Evolutionary conservation across 2,113 vertebrate genomes (phyloP).

Genomic region (Panthera tigris): DNA sequence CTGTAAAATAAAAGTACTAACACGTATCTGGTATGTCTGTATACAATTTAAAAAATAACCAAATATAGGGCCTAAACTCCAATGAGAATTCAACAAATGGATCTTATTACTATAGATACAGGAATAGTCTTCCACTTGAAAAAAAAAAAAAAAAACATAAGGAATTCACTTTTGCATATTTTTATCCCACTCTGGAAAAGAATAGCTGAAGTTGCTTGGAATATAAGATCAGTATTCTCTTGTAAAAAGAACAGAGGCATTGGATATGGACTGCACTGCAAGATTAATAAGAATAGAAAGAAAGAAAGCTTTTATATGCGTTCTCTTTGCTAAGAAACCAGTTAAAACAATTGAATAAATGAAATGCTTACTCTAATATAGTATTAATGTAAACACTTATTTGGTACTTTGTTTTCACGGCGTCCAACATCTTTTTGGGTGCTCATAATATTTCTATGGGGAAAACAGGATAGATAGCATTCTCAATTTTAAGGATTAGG

Average conservation of each 20-base stretch:
- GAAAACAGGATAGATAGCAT: background rate
- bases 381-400: background rate
- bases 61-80: background rate
- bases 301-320: slow-evolving; percentile 4
- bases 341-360: slow-evolving; percentile 42
- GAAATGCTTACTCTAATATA: background rate
- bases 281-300: slow-evolving; percentile 15
- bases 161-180: slow-evolving; percentile 8
- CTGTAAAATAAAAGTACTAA: background rate
- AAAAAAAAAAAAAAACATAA: background rate
- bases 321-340: slow-evolving; percentile 51
- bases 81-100: background rate
- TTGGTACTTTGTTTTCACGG: background rate
- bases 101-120: slow-evolving; percentile 1
- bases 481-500: slow-evolving; percentile 45
- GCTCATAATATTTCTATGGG: background rate
- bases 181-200: background rate
- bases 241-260: slow-evolving; percentile 36
- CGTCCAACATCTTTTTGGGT: background rate
- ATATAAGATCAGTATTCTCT: slow-evolving; percentile 2
- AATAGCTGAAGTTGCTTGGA: background rate
- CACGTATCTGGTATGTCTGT: background rate
- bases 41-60: background rate
- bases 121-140: background rate
- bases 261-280: slow-evolving; percentile 2